These are phyloP conservation scores for Abscondita cerata DNA, from an alignment of 2,888 invertebrate genomes.

Conservation along the genomic window DNA sequence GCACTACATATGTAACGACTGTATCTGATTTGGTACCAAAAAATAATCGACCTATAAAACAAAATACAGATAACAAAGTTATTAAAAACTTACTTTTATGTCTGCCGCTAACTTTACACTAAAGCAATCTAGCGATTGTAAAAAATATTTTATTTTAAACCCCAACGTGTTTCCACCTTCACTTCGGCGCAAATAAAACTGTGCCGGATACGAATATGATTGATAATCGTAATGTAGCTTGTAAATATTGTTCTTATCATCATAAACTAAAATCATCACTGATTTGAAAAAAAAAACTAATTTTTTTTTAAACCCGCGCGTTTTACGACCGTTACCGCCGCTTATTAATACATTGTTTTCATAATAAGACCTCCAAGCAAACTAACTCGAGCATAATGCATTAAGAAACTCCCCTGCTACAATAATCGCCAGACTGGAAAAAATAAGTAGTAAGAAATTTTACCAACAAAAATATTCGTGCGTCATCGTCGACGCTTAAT, in stretches of 20 bases:
- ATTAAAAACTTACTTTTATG: conserved; percentile 43
- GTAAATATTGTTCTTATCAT: conserved; percentile 30
- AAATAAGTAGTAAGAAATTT: conserved; percentile 41
- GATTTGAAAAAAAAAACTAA: too few species aligned
- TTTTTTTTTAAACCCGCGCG: background rate
- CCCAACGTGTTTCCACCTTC: conserved; percentile 50
- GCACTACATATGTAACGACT: conserved; percentile 26
- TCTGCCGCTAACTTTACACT: conserved; percentile 37
- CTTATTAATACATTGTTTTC: conserved; percentile 36
- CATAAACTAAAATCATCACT: conserved; percentile 42
- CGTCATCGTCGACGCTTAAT: background rate
- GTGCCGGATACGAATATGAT: conserved; percentile 49
- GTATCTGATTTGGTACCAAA: conserved; percentile 3
- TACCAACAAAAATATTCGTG: conserved; percentile 4
- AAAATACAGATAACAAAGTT: background rate
- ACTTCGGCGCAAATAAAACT: conserved; percentile 51
- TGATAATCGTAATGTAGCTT: conserved; percentile 28
- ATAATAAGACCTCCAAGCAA: conserved; percentile 36
- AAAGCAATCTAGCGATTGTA: conserved; percentile 46
- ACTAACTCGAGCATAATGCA: conserved; percentile 39
- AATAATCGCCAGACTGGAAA: conserved; percentile 43
- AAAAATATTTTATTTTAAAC: conserved; percentile 50
- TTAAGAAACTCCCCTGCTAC: conserved; percentile 36
- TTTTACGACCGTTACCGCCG: background rate
- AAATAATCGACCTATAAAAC: too few species aligned